Percentiles rank a stretch among this genome's conserved stretches.
These are phyloP conservation scores for Mylabris phalerata DNA, from an alignment of 1,140 invertebrate genomes.

Conservation along the genomic window DNA sequence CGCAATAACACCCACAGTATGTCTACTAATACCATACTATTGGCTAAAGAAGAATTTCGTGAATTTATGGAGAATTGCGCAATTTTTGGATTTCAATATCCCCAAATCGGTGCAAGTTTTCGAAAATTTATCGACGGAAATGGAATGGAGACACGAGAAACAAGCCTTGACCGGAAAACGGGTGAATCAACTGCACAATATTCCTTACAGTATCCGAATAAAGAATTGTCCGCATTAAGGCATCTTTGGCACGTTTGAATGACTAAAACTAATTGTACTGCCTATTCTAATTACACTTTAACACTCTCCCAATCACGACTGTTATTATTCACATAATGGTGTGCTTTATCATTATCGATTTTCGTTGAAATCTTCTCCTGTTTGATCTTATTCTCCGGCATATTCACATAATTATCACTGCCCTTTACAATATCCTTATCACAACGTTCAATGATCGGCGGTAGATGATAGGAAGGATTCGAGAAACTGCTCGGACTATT, in stretches of 20 bases:
- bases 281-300: conserved; percentile 6
- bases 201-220: not conserved
- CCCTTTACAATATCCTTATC: conserved; percentile 45
- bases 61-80: not conserved
- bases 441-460: conserved; percentile 17
- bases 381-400: conserved; percentile 49
- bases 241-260: not conserved
- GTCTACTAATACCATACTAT: not conserved
- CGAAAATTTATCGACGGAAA: not conserved
- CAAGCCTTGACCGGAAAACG: not conserved
- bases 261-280: not conserved
- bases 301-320: conserved; percentile 27
- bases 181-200: not conserved
- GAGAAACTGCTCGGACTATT: conserved; percentile 27
- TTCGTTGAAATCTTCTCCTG: conserved; percentile 39
- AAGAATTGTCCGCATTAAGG: not conserved
- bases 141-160: not conserved
- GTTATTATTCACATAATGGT: conserved; percentile 26
- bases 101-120: not conserved
- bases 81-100: not conserved
- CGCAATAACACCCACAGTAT: not conserved
- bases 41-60: not conserved
- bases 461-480: conserved; percentile 35
- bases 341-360: conserved; percentile 28
- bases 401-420: conserved; percentile 54